phyloP scores from a whole-genome alignment of 2,888 invertebrate species.

The Tyria jacobaeae region DNA sequence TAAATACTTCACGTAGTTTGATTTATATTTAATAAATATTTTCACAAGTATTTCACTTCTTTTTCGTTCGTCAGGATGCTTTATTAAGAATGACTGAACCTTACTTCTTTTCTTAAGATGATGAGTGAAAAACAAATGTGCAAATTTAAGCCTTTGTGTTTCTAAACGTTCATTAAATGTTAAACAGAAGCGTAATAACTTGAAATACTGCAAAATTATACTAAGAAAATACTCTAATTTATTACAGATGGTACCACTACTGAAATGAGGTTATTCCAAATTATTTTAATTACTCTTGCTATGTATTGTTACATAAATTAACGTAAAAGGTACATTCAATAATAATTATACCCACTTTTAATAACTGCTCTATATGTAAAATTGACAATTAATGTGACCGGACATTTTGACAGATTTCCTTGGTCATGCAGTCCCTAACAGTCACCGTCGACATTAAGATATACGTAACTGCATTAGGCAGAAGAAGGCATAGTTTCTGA shows the following conservation, averaged over 20 bases:
- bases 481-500: too few species aligned
- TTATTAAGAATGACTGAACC: background rate
- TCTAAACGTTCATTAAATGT: constrained; percentile 20
- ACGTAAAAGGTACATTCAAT: too few species aligned
- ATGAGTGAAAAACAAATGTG: constrained; percentile 21
- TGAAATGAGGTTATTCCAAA: background rate
- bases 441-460: too few species aligned
- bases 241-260: background rate
- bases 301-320: background rate
- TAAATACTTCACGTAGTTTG: too few species aligned
- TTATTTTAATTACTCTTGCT: background rate
- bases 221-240: background rate
- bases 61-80: constrained; percentile 4
- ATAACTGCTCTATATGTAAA: too few species aligned
- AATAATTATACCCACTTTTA: too few species aligned
- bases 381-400: too few species aligned
- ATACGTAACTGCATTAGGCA: too few species aligned
- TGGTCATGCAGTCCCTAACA: too few species aligned
- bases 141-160: constrained; percentile 27
- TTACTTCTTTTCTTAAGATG: background rate
- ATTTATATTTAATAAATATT: too few species aligned
- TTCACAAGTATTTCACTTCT: constrained; percentile 1
- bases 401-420: too few species aligned
- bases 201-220: constrained; percentile 9
- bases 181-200: background rate